A percentile compares a stretch with the other conserved stretches of the same genome.
Evolutionary conservation across 2,888 invertebrate species (phyloP).

Genomic region (Trissonchulus latispiculum): DNA sequence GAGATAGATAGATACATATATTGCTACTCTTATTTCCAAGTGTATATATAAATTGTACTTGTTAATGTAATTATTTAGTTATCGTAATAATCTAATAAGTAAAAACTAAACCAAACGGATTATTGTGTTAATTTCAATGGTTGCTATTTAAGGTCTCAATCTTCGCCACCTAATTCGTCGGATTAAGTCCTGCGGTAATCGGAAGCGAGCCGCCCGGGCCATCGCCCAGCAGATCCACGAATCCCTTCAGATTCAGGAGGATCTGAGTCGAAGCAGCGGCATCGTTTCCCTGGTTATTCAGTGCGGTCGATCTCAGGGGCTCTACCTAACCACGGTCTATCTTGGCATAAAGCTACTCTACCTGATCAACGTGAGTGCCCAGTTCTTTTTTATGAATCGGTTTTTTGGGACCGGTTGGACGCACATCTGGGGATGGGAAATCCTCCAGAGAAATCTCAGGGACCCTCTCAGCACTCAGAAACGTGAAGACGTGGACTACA

Average conservation of each 20-base stretch:
- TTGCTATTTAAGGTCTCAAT: slow-evolving; percentile 8
- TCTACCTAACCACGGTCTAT: slow-evolving; percentile 8
- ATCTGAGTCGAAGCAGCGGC: background rate
- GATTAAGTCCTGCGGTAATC: background rate
- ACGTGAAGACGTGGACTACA: background rate
- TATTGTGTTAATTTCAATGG: no score
- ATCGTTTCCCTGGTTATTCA: background rate
- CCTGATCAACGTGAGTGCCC: slow-evolving; percentile 10
- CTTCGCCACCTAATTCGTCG: background rate
- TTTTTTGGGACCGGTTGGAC: slow-evolving; percentile 15
- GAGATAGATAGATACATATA: no score
- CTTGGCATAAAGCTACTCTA: background rate
- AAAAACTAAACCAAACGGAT: no score
- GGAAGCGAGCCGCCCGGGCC: background rate
- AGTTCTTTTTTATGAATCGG: slow-evolving; percentile 8
- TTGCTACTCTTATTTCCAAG: no score
- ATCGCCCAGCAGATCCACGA: background rate
- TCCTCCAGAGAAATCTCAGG: background rate
- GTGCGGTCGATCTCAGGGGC: slow-evolving; percentile 7
- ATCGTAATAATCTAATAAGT: no score
- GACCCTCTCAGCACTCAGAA: background rate
- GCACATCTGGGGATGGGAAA: slow-evolving; percentile 10
- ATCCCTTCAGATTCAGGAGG: background rate
- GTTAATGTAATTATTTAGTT: no score
- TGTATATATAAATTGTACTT: no score